Evolutionary conservation across 2,797 vertebrate species (phyloP).

Genomic region (Ciconia nigra): DNA sequence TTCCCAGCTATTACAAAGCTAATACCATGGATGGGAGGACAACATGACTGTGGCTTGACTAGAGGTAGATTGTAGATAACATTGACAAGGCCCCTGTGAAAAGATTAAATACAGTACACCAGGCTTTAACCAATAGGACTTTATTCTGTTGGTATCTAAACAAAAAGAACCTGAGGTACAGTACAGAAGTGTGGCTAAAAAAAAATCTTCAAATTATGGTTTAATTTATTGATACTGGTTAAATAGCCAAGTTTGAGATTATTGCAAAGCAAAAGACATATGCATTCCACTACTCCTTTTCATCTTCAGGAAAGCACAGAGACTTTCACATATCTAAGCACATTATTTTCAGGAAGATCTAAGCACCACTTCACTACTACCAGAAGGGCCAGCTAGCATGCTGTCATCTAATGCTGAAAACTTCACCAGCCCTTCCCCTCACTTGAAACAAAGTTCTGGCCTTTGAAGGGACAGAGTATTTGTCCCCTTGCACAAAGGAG

Average conservation of each 20-base stretch:
- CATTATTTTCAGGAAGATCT: not conserved
- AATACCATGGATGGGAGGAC: not conserved
- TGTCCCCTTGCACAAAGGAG: not conserved
- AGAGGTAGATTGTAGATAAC: not conserved
- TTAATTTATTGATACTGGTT: not conserved
- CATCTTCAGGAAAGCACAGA: not conserved
- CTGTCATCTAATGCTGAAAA: not conserved
- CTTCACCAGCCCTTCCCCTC: not conserved
- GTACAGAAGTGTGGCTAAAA: constrained; percentile 55
- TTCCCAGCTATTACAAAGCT: not conserved
- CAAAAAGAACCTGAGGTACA: constrained; percentile 4
- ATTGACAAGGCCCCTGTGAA: not conserved
- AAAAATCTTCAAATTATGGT: not conserved
- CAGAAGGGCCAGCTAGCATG: not conserved
- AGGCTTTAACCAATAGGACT: constrained; percentile 48
- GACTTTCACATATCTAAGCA: not conserved
- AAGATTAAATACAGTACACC: not conserved
- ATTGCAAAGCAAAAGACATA: not conserved
- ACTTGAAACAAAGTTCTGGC: not conserved
- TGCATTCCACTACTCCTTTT: constrained; percentile 25
- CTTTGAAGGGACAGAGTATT: not conserved
- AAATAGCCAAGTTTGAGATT: not conserved
- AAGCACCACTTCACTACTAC: not conserved
- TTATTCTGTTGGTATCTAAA: constrained; percentile 66
- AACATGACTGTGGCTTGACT: not conserved